Evolutionary conservation across 2,113 vertebrate genomes (phyloP).

Genomic region (Burhinus bistriatus): DNA sequence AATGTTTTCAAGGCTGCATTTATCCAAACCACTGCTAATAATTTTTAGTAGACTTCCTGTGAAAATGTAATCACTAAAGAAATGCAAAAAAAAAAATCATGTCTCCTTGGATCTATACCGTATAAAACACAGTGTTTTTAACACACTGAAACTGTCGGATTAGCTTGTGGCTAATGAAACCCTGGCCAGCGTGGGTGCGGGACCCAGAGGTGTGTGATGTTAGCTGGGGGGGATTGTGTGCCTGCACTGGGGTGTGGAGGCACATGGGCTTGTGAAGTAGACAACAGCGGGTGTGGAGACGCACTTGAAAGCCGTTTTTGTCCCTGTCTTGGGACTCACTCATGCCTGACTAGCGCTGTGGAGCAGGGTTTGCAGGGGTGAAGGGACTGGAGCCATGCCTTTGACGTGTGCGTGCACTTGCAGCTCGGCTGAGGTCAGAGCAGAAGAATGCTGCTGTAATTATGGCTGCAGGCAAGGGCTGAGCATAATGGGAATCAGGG

Average conservation of each 20-base stretch:
- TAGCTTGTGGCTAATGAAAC: not conserved
- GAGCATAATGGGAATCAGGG: constrained; percentile 38
- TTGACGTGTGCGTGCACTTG: not conserved
- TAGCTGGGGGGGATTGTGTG: not conserved
- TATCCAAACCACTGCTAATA: not conserved
- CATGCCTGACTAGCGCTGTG: not conserved
- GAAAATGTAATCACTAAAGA: not conserved
- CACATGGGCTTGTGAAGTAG: rapidly evolving
- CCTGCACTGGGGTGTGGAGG: rapidly evolving
- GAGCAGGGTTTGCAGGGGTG: not conserved
- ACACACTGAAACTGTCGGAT: not conserved
- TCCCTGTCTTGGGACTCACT: not conserved
- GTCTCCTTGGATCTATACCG: not conserved
- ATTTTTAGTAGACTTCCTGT: not conserved
- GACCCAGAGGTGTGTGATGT: not conserved
- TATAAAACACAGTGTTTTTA: not conserved
- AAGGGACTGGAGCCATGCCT: not conserved
- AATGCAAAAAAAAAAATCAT: not conserved
- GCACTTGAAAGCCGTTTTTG: not conserved
- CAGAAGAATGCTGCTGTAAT: constrained; percentile 52
- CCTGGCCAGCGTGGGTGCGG: rapidly evolving
- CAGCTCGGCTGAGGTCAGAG: constrained; percentile 41
- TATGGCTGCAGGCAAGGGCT: constrained; percentile 50
- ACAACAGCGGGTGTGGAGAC: not conserved
- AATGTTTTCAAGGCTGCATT: not conserved